Conservation (phyloP, 1,140 invertebrate genomes). For the Neelides sp. region DNA sequence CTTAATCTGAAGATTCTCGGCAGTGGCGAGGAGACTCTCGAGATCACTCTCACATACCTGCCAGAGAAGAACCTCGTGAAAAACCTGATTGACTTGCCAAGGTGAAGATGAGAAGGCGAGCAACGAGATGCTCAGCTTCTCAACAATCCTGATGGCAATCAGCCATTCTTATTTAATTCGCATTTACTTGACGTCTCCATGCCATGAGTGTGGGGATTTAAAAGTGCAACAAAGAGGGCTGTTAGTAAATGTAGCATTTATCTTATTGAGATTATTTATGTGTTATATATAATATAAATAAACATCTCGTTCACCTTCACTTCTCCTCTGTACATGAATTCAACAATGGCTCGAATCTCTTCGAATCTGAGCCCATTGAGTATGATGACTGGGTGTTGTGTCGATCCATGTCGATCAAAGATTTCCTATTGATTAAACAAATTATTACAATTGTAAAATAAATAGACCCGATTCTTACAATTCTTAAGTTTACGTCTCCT, state of each 20-base stretch:
- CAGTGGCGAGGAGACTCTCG: constrained; percentile 36
- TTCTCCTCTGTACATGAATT: constrained; percentile 46
- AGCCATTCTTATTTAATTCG: no score
- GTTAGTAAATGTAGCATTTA: no score
- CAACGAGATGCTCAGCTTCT: neutral
- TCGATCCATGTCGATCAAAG: constrained; percentile 36
- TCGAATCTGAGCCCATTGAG: constrained; percentile 40
- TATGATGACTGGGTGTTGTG: constrained; percentile 41
- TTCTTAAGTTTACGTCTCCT: no score
- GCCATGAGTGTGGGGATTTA: no score
- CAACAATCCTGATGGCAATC: no score
- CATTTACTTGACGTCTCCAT: no score
- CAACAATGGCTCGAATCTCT: constrained; percentile 40
- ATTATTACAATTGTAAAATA: neutral
- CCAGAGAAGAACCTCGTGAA: neutral
- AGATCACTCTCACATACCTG: constrained; percentile 36
- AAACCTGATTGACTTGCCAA: no score
- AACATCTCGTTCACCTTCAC: constrained; percentile 36
- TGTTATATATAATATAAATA: neutral
- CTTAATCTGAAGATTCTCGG: constrained; percentile 40
- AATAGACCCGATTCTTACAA: neutral
- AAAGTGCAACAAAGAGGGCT: no score
- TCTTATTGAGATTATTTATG: no score
- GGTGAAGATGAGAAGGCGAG: no score
- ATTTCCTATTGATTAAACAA: constrained; percentile 36